These are phyloP conservation scores for Parasteatoda lunata DNA, from an alignment of 2,888 invertebrate species.

Conservation along the genomic window DNA sequence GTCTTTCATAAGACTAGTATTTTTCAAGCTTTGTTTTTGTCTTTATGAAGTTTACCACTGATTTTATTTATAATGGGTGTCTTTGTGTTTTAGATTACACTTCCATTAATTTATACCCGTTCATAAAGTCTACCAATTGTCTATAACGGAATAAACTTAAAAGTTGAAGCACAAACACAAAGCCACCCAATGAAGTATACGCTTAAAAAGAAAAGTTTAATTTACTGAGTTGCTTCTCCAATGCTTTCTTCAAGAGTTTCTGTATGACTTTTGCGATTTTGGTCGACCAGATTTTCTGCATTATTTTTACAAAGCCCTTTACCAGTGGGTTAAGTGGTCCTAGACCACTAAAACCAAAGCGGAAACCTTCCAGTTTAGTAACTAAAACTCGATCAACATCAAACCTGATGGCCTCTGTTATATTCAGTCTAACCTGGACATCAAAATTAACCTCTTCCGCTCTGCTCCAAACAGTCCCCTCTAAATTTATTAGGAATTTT, in stretches of 20 bases:
- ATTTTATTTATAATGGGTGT: no score
- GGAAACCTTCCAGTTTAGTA: conserved; percentile 32
- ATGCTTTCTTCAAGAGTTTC: conserved; percentile 11
- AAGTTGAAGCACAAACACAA: no score
- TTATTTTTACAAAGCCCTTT: conserved; percentile 1
- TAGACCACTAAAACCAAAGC: conserved; percentile 43
- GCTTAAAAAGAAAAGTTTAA: neutral
- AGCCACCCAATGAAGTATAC: neutral
- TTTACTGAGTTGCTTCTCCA: conserved; percentile 19
- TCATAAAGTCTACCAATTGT: no score
- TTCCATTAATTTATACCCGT: no score
- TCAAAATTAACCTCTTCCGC: conserved; percentile 17
- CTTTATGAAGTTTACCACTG: no score
- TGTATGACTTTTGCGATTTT: conserved; percentile 1
- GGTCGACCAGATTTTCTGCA: conserved; percentile 20
- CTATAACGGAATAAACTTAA: no score
- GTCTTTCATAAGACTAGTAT: no score
- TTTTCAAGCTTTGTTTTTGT: no score
- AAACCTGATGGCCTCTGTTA: neutral
- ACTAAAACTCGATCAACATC: neutral
- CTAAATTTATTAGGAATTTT: conserved; percentile 10
- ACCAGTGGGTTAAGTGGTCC: conserved; percentile 38
- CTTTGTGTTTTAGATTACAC: no score
- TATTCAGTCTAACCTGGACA: conserved; percentile 17
- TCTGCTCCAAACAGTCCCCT: conserved; percentile 16